Base-by-base conservation (phyloP, 1,140 invertebrate species). In the Drosophila insularis region DNA sequence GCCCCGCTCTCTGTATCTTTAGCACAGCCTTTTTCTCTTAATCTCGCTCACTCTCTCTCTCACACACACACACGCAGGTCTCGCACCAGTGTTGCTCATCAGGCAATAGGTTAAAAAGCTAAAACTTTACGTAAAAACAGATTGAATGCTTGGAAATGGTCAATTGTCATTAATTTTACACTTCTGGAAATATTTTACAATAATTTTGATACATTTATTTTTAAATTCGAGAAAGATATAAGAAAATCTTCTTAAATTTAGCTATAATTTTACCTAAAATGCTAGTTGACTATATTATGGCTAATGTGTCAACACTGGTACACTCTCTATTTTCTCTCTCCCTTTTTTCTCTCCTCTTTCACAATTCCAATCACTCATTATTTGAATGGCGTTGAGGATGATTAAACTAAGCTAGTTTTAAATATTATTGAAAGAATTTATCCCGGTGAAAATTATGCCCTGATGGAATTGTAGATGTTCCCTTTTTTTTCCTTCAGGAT, bases 341-440 rank as follows among this genome's bases (percentile, higher is more conserved):
- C 11, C 35, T 11, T 13, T 13, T 2, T 37, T 13, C 8, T 46
- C 43, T 50, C 43, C 8, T 46, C 43, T 50, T 17, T 50, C 17
- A 11, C 17, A 21, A 50, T 50, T 50, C 17, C 68, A 72, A 62
- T 65, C 61, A 56, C 17, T 62, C 67, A 71, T 58, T 50, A 76
- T 77, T 76, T 77, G 74, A 77, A 77, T 77, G 74, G 72, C 55
- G 46, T n/a, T 21, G 31, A 55, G 43, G 10, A 50, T 50, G 43
- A 55, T 65, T 64, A 50, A 37, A 43, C 23, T 17, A 46, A 19
- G 37, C 73, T 68, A 50, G 17, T 50, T 50, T 21, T 21, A 21
- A 50, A 50, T 50, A 21, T 50, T 50, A 19, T 50, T 50, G 10
- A 50, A 27, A 50, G 17, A 19, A 50, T 50, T 50, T 50, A 4